Conservation (phyloP, 1,140 invertebrate genomes). For the Magallana gigas region DNA sequence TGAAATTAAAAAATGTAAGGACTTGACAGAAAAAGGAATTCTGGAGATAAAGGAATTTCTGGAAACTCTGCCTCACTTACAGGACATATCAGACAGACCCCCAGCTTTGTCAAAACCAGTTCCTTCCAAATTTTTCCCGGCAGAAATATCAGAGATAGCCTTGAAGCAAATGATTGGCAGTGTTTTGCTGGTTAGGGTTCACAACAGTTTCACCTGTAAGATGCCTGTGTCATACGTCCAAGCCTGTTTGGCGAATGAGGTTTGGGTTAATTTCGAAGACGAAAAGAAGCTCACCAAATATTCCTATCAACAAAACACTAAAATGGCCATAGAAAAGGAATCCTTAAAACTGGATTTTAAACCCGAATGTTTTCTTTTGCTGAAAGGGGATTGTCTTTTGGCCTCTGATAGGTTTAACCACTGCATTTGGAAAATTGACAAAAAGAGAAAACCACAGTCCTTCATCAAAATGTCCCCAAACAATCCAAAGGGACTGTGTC, state of each 20-base stretch:
- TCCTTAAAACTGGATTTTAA: neutral
- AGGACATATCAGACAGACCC: neutral
- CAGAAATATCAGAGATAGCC: neutral
- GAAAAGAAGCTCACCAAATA: constrained; percentile 2
- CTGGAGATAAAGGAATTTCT: constrained; percentile 2
- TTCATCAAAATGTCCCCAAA: neutral
- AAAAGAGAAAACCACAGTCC: neutral
- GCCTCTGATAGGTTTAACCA: constrained; percentile 34
- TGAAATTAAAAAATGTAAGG: neutral
- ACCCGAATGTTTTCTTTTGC: neutral
- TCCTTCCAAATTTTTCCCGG: neutral
- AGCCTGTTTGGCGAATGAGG: neutral
- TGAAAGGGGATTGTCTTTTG: neutral
- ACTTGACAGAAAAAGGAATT: neutral
- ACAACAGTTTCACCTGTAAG: neutral
- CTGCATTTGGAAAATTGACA: constrained; percentile 17
- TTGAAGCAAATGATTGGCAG: neutral
- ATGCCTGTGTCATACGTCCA: neutral
- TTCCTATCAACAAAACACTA: neutral
- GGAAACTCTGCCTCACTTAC: neutral
- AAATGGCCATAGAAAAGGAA: neutral
- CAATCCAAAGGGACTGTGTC: neutral
- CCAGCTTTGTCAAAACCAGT: neutral
- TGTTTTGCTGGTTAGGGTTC: neutral
- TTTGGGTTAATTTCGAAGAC: neutral